Evolutionary conservation across 2,888 invertebrate genomes (phyloP), one percentile per base, ranked within the genome.

Genomic region (Chrysolina oricalcia): DNA sequence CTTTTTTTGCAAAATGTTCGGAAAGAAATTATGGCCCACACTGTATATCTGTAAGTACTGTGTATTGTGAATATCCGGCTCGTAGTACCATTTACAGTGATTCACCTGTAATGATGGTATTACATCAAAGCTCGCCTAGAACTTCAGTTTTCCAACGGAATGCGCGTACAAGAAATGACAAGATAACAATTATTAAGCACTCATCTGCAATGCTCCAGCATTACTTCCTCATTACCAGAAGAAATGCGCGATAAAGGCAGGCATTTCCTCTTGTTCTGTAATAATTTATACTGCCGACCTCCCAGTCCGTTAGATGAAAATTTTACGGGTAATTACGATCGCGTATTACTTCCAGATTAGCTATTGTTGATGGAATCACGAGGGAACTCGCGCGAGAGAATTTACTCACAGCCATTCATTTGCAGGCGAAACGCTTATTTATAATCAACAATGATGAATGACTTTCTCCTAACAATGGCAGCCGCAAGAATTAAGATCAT

Each of bases 231-330:
- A 35, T 59, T 15, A 59, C 35, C n/a, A 35, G 27, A 2, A 17
- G 59, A 59, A 59, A 59, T 59, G 35, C 59, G 59, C 59, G n/a
- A 23, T 59, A 35, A 59, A 17, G 15, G 59, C 59, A 35, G 59
- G 27, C 59, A 56, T 59, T 40, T 69, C 68, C 70, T 43, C 53
- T 59, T 70, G 11, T 62, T 15, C 46, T 23, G 23, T 21, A 62
- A 35, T 62, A 35, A 40, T 48, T 70, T 27, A 68, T 50, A 43
- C n/a, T 65, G n/a, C 35, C 13, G 8, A 59, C 59, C n/a, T 23
- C 59, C 3, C 59, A 17, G 9, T 2, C 59, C 68, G 68, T 68
- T 68, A 68, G 68, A 68, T 68, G 68, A 50, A 68, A 68, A 68
- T 68, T 43, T 40, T 68, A 41, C 68, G 40, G 35, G 19, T 19